Conservation (phyloP, 2,113 vertebrate genomes). For the Aspidoscelis tigris region DNA sequence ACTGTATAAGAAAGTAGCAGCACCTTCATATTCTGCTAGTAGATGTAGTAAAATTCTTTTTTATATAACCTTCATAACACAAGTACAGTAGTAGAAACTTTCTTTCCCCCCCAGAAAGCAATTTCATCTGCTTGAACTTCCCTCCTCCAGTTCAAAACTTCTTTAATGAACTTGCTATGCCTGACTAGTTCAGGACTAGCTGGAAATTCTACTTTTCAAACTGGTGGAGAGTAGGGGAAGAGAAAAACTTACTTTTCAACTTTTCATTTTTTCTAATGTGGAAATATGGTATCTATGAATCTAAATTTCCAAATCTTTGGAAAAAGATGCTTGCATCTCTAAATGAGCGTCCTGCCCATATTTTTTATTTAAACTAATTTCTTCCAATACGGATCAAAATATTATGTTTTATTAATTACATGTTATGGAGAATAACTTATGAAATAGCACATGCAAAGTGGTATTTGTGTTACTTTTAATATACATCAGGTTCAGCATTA, state of each 20-base stretch:
- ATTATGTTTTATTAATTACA: background rate
- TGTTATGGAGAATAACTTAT: background rate
- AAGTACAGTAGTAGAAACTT: background rate
- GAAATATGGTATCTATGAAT: slow-evolving; percentile 8
- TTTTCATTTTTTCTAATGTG: slow-evolving; percentile 29
- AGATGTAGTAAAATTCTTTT: background rate
- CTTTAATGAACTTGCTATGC: slow-evolving; percentile 45
- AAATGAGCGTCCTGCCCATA: background rate
- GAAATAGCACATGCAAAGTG: background rate
- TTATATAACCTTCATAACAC: slow-evolving; percentile 27
- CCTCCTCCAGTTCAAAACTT: background rate
- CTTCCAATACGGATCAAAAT: background rate
- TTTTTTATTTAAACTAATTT: slow-evolving; percentile 6
- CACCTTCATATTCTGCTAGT: slow-evolving; percentile 28
- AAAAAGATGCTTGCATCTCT: slow-evolving; percentile 24
- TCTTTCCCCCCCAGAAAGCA: slow-evolving; percentile 8
- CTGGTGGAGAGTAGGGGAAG: background rate
- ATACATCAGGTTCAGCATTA: background rate
- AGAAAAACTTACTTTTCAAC: slow-evolving; percentile 7
- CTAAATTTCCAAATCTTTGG: slow-evolving; percentile 31
- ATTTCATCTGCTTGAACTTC: slow-evolving; percentile 25
- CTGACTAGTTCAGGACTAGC: slow-evolving; percentile 43
- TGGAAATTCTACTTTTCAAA: slow-evolving; percentile 33
- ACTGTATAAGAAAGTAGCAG: slow-evolving; percentile 5
- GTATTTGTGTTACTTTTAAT: background rate